Percentiles rank a stretch among this genome's conserved stretches.
These are phyloP conservation scores for Prenolepis imparis DNA, from an alignment of 2,888 invertebrate species.

Conservation along the genomic window DNA sequence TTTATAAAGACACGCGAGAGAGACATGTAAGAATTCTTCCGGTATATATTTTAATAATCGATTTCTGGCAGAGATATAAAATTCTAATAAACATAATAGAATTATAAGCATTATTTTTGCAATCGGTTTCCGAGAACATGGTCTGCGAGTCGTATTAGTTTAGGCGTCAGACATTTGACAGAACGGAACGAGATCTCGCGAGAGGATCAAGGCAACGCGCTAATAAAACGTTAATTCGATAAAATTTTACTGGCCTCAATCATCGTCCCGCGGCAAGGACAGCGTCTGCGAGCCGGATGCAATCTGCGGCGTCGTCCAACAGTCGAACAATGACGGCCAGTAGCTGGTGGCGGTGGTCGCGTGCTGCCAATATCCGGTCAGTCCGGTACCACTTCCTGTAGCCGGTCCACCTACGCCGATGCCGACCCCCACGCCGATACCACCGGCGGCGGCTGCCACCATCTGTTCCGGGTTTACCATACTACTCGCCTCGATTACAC, in stretches of 20 bases:
- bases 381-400: slow-evolving; percentile 74
- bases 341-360: slow-evolving; percentile 82
- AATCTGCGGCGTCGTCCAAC: slow-evolving; percentile 83
- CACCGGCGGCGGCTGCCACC: slow-evolving; percentile 68
- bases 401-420: slow-evolving; percentile 69
- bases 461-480: slow-evolving; percentile 61
- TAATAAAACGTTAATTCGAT: slow-evolving; percentile 5
- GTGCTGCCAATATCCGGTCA: slow-evolving; percentile 85
- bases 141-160: not conserved
- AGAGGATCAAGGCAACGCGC: slow-evolving; percentile 18
- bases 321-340: slow-evolving; percentile 85
- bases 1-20: not conserved
- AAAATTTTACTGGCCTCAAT: slow-evolving; percentile 60
- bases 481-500: slow-evolving; percentile 49
- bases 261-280: slow-evolving; percentile 81
- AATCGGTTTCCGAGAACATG: not conserved
- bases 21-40: not conserved
- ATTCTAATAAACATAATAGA: not conserved
- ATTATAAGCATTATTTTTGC: not conserved
- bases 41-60: not conserved
- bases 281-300: slow-evolving; percentile 80
- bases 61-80: not conserved
- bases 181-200: slow-evolving; percentile 19
- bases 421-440: slow-evolving; percentile 77
- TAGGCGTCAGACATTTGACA: slow-evolving; percentile 1